phyloP scores from a whole-genome alignment of 2,888 invertebrate species.

The Drosophila robusta region DNA sequence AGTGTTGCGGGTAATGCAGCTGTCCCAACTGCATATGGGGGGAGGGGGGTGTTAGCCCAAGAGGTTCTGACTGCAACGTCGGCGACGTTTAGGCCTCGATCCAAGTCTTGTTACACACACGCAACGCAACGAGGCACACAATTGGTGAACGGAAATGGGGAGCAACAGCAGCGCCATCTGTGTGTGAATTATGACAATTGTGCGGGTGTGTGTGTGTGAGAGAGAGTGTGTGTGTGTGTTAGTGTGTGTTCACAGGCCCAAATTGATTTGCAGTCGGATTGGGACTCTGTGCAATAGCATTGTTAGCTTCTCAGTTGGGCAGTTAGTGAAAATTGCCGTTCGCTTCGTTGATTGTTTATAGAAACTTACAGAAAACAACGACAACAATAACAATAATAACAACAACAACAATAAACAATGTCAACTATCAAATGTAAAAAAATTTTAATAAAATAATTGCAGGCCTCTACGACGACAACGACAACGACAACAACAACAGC shows the following conservation, averaged over 20 bases:
- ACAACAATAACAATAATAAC: constrained; percentile 27
- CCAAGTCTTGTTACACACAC: constrained; percentile 65
- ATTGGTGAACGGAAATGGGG: constrained; percentile 63
- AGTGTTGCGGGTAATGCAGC: constrained; percentile 33
- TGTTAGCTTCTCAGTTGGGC: constrained; percentile 70
- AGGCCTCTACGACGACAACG: constrained; percentile 54
- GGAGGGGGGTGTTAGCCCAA: background rate
- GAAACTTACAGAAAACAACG: constrained; percentile 52
- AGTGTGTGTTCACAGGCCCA: constrained; percentile 66
- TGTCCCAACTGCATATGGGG: constrained; percentile 9
- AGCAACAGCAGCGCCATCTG: constrained; percentile 51
- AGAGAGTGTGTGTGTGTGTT: constrained; percentile 2
- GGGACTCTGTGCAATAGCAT: constrained; percentile 64
- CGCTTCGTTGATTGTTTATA: constrained; percentile 79
- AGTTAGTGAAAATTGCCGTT: constrained; percentile 74
- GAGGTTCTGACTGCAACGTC: constrained; percentile 33
- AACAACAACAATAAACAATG: constrained; percentile 58
- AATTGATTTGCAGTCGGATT: constrained; percentile 73
- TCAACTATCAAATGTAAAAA: constrained; percentile 61
- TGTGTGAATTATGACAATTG: constrained; percentile 52
- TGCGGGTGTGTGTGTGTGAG: constrained; percentile 5
- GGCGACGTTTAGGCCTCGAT: constrained; percentile 55
- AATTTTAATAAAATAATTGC: constrained; percentile 73
- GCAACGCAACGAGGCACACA: constrained; percentile 54
- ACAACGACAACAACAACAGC: constrained; percentile 10